Evolutionary conservation across 2,888 invertebrate genomes (phyloP), one percentile per base, ranked within the genome.

Genomic region (Dryomyza anilis): DNA sequence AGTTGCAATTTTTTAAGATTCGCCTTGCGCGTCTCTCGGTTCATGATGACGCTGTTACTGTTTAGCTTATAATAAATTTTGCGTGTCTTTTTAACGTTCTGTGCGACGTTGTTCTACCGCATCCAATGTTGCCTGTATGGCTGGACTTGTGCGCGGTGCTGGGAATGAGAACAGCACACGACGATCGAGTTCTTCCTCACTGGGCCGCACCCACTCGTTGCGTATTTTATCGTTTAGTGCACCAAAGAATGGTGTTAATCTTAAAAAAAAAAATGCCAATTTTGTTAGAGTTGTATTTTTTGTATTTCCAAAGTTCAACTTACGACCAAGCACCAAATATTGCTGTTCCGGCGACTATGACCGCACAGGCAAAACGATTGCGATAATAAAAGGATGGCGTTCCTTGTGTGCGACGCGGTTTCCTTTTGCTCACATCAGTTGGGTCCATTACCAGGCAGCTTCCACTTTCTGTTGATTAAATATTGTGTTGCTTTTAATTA

Each of bases 371-470:
- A 69, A 87, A 83, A 65, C 84, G 82, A 79, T 89, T 88, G 69
- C 89, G 83, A 65, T 85, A 84, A 67, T 73, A 76, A 69, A 84
- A 86, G 56, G 89, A 86, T 50, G 90, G 90, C 48, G 90, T 90
- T 72, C 90, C 90, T 79, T 84, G 85, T 66, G 88, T 81, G 83
- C 86, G 85, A 81, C 90, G 85, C 69, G 90, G 89, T 85, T 90
- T 90, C 79, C 89, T 85, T 77, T 85, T 85, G 70, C 83, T 85
- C 59, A 84, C 83, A 83, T 88, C 87, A 67, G 72, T 75, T 36
- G 72, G 67, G 50, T 73, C 79, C 79, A 79, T 79, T 70, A 76
- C 78, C 68, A 53, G 19, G n/a, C n/a, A n/a, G 66, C 67, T 25
- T 19, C 8, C n/a, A 16, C 23, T 23, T 4, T 29, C n/a, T 46